These are phyloP conservation scores for Luscinia luscinia DNA, from an alignment of 2,797 vertebrate genomes.

Conservation along the genomic window DNA sequence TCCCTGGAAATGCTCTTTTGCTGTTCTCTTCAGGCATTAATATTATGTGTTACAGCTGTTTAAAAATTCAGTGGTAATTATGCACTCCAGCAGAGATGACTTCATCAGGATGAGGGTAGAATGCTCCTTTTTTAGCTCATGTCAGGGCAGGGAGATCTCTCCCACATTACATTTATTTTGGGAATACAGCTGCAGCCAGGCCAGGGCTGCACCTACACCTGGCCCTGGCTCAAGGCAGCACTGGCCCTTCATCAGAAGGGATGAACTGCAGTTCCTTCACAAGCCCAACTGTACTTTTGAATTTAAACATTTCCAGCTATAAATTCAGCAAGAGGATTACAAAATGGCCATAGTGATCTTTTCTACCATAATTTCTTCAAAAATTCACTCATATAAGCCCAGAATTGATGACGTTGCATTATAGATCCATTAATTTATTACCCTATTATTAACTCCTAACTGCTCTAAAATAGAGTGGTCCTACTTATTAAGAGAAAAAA, in stretches of 20 bases:
- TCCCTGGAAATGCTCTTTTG: slow-evolving; percentile 46
- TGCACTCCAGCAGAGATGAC: background rate
- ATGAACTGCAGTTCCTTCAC: background rate
- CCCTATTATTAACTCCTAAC: background rate
- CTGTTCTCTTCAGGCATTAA: slow-evolving; percentile 30
- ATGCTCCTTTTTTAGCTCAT: background rate
- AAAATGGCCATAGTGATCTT: background rate
- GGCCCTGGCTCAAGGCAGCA: background rate
- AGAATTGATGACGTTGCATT: background rate
- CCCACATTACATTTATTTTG: background rate
- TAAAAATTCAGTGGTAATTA: slow-evolving; percentile 57
- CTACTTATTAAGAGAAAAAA: background rate
- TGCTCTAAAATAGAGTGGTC: background rate
- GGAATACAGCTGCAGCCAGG: background rate
- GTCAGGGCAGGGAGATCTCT: background rate
- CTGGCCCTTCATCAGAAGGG: background rate
- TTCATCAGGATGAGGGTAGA: slow-evolving; percentile 24
- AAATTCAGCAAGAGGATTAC: background rate
- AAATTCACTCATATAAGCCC: background rate
- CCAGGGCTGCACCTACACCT: background rate
- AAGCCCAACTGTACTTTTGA: background rate
- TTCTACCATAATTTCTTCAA: background rate
- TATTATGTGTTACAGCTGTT: slow-evolving; percentile 48
- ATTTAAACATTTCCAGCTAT: background rate
- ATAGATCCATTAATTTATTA: background rate